phyloP scores from a whole-genome alignment of 2,888 invertebrate genomes.

The Crossocerus cetratus region DNA sequence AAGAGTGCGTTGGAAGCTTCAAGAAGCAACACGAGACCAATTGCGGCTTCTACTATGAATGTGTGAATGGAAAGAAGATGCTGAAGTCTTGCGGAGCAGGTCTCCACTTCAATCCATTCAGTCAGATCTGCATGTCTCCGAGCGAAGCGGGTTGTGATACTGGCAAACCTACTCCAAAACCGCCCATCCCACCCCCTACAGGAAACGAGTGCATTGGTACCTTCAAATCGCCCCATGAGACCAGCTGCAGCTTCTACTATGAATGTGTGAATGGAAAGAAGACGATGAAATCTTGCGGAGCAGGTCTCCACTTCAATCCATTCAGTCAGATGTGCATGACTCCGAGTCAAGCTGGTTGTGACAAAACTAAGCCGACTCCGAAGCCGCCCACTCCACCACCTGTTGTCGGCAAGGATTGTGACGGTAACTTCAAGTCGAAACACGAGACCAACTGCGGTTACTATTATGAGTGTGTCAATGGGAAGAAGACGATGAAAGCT shows the following conservation, averaged over 20 bases:
- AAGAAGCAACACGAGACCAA: background rate
- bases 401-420: background rate
- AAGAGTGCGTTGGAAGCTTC: background rate
- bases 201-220: background rate
- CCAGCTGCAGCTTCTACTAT: background rate
- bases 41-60: background rate
- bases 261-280: background rate
- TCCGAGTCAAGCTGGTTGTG: background rate
- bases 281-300: background rate
- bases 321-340: background rate
- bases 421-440: background rate
- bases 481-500: background rate
- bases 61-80: background rate
- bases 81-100: background rate
- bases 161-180: background rate
- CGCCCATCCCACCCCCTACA: background rate
- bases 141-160: background rate
- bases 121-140: background rate
- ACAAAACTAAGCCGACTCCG: too few relatives aligned
- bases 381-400: background rate
- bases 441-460: background rate
- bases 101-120: background rate
- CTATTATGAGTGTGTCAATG: background rate
- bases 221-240: background rate
- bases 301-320: background rate